Percentiles rank a stretch among this genome's conserved stretches.
Evolutionary conservation across 37 sponge, comb jelly and placozoan genomes (phyloP).

Genomic region (Beroe forskalii): DNA sequence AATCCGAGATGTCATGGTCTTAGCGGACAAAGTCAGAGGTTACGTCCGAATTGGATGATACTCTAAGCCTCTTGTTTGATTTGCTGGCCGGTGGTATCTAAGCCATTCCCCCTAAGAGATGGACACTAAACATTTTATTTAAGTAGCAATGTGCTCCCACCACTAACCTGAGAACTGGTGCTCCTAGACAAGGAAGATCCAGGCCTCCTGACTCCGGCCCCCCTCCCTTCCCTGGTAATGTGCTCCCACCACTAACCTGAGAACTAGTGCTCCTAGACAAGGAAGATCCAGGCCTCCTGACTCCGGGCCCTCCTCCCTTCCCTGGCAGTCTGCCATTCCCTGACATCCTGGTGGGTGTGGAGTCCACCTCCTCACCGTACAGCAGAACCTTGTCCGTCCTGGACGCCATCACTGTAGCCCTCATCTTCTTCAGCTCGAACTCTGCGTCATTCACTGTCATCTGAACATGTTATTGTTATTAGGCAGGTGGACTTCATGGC

Average conservation of each 20-base stretch:
- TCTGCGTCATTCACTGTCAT: slow-evolving; percentile 17
- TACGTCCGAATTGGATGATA: too few relatives aligned
- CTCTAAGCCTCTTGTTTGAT: too few relatives aligned
- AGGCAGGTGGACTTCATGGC: too few relatives aligned
- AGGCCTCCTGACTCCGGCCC: neutral
- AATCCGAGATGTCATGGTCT: too few relatives aligned
- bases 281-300: neutral
- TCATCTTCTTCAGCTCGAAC: slow-evolving; percentile 54
- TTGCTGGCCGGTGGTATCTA: too few relatives aligned
- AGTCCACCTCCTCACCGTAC: slow-evolving; percentile 30
- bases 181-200: neutral
- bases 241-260: neutral
- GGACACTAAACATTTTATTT: too few relatives aligned
- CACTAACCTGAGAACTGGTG: neutral
- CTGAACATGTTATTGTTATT: neutral
- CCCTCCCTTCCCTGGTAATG: neutral
- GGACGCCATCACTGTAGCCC: neutral
- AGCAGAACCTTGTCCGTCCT: neutral
- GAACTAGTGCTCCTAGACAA: neutral
- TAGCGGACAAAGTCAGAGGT: too few relatives aligned
- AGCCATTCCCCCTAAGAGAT: too few relatives aligned
- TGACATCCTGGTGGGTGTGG: neutral
- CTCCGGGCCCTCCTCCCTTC: neutral
- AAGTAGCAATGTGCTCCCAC: too few relatives aligned
- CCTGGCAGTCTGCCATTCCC: neutral